Evolutionary conservation across 1,140 invertebrate genomes (phyloP).

Genomic region (Calephelis nemesis): DNA sequence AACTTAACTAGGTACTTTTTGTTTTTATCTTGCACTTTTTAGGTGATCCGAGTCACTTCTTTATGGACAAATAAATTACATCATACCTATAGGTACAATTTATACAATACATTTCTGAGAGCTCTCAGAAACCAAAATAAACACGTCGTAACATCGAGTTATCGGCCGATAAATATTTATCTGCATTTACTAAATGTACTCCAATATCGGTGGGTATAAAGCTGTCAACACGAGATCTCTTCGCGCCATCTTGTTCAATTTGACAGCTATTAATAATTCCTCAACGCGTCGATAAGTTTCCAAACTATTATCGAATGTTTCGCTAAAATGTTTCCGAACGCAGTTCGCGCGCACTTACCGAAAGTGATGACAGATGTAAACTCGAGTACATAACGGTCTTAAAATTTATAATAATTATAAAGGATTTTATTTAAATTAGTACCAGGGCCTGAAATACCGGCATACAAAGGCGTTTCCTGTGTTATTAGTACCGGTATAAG

Average conservation of each 20-base stretch:
- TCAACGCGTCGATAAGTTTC: slow-evolving; percentile 47
- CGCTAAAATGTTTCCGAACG: slow-evolving; percentile 60
- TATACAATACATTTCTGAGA: slow-evolving; percentile 25
- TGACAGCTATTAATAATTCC: slow-evolving; percentile 65
- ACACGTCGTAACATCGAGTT: slow-evolving; percentile 48
- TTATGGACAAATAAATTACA: slow-evolving; percentile 5
- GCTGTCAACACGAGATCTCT: slow-evolving; percentile 60
- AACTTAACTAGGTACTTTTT: too few relatives aligned
- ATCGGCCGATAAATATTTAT: slow-evolving; percentile 70
- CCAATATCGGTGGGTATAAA: slow-evolving; percentile 61
- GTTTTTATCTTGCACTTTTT: too few relatives aligned
- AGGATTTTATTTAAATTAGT: not conserved
- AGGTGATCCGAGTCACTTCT: too few relatives aligned
- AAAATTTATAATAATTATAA: slow-evolving; percentile 6
- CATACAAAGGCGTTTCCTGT: too few relatives aligned
- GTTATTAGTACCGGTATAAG: too few relatives aligned
- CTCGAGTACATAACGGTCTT: slow-evolving; percentile 37
- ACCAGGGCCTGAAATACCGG: too few relatives aligned
- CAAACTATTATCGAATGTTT: slow-evolving; percentile 50
- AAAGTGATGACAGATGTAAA: slow-evolving; percentile 56
- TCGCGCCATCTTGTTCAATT: slow-evolving; percentile 55
- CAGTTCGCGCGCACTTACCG: slow-evolving; percentile 56
- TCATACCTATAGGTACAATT: not conserved
- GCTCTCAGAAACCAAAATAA: slow-evolving; percentile 49
- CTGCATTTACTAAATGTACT: slow-evolving; percentile 72